Evolutionary conservation across 2,888 invertebrate genomes (phyloP).

Genomic region (Athripsodes cinereus): DNA sequence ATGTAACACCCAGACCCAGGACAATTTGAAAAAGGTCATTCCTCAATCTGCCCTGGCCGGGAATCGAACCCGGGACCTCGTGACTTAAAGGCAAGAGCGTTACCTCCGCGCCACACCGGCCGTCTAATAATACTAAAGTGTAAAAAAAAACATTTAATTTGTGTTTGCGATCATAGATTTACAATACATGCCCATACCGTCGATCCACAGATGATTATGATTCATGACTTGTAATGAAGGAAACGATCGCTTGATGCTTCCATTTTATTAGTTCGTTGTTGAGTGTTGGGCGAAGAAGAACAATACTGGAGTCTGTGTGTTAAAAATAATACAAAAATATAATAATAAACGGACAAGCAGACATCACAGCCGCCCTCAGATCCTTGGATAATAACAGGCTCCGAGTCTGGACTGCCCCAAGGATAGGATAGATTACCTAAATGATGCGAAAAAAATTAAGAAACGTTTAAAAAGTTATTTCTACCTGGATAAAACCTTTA

Average conservation of each 20-base stretch:
- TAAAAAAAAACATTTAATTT: no score
- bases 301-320: neutral
- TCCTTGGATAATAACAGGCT: constrained; percentile 24
- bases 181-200: neutral
- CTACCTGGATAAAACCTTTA: constrained; percentile 21
- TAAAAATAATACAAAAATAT: neutral
- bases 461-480: constrained; percentile 27
- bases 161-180: neutral
- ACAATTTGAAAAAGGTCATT: no score
- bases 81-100: no score
- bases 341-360: neutral
- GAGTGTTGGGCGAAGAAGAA: neutral
- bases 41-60: no score
- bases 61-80: no score
- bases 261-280: neutral
- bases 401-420: constrained; percentile 12
- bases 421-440: constrained; percentile 21
- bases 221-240: neutral
- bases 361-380: constrained; percentile 2
- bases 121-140: no score
- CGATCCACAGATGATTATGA: neutral
- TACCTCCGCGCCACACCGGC: no score
- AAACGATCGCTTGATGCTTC: neutral
- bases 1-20: no score
- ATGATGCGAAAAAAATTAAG: constrained; percentile 23